Percentiles rank a stretch among this genome's conserved stretches.
Conservation (phyloP, 2,888 invertebrate species). For the Patella pellucida region DNA sequence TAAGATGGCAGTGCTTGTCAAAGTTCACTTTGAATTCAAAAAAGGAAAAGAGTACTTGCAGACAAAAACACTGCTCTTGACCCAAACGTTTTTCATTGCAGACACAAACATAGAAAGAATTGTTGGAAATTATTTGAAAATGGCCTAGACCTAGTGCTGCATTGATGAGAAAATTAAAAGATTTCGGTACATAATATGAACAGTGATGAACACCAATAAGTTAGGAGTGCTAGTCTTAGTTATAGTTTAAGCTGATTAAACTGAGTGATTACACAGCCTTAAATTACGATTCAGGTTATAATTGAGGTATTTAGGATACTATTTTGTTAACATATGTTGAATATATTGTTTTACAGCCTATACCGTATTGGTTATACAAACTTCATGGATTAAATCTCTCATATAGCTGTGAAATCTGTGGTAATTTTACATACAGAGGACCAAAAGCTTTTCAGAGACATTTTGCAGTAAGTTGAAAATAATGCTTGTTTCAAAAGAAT, state of each 20-base stretch:
- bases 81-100: not conserved
- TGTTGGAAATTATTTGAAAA: no score
- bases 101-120: not conserved
- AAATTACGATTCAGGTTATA: no score
- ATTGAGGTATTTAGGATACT: no score
- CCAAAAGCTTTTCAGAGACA: constrained; percentile 99
- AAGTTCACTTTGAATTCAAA: not conserved
- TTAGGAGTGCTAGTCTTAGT: no score
- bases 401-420: constrained; percentile 99
- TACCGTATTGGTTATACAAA: constrained; percentile 98
- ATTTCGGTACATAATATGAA: no score
- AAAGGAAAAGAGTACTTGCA: not conserved
- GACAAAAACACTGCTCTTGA: not conserved
- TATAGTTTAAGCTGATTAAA: no score
- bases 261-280: no score
- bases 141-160: no score
- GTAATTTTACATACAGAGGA: constrained; percentile 97
- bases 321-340: no score
- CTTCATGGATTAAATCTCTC: constrained; percentile 98
- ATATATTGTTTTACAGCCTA: constrained; percentile 72
- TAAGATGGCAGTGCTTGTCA: not conserved
- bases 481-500: not conserved
- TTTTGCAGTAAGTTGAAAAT: constrained; percentile 80
- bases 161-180: no score
- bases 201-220: no score